These are phyloP conservation scores for Drosophila paramelanica DNA, from an alignment of 2,888 invertebrate genomes.

Conservation along the genomic window DNA sequence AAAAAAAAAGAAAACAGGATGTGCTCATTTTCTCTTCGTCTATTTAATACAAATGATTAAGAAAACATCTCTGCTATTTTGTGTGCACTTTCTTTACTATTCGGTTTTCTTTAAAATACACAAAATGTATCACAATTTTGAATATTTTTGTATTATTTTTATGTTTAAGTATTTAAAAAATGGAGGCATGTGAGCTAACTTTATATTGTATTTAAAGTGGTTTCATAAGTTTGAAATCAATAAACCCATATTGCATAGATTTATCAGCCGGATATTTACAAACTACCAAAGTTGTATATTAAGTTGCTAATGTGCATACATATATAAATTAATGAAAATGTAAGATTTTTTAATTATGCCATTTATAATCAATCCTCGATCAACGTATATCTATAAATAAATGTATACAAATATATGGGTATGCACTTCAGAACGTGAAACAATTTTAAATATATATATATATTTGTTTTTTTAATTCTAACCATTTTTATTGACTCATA, in stretches of 20 bases:
- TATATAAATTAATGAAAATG: background rate
- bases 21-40: slow-evolving; percentile 7
- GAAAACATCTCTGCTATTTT: slow-evolving; percentile 19
- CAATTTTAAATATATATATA: slow-evolving; percentile 3
- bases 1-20: background rate
- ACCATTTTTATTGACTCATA: slow-evolving; percentile 18
- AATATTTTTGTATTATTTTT: slow-evolving; percentile 49
- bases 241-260: slow-evolving; percentile 55
- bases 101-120: slow-evolving; percentile 52
- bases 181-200: slow-evolving; percentile 29
- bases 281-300: slow-evolving; percentile 59
- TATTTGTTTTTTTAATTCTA: slow-evolving; percentile 2
- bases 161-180: slow-evolving; percentile 28
- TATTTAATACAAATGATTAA: slow-evolving; percentile 35
- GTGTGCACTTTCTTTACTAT: slow-evolving; percentile 46
- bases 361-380: background rate
- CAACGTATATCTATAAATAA: slow-evolving; percentile 4
- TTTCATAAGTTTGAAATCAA: slow-evolving; percentile 53
- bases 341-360: background rate
- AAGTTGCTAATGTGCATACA: slow-evolving; percentile 20
- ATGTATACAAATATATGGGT: slow-evolving; percentile 5
- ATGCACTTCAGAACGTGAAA: slow-evolving; percentile 5
- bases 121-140: slow-evolving; percentile 78
- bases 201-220: slow-evolving; percentile 18
- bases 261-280: slow-evolving; percentile 82